Conservation (phyloP, 1,140 invertebrate species). For the Leptopilina boulardi region DNA sequence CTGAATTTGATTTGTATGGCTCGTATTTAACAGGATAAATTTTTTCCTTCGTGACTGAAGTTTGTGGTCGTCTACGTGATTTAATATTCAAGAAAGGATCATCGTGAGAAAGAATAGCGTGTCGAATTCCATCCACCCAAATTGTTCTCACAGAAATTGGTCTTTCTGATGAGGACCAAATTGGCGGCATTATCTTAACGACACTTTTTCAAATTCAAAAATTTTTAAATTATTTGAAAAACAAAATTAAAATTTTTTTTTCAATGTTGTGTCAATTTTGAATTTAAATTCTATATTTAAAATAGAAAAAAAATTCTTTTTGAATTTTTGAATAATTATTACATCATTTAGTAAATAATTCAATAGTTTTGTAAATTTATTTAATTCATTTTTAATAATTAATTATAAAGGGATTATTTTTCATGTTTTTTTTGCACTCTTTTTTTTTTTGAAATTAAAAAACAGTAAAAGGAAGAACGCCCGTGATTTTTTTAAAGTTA, state of each 20-base stretch:
- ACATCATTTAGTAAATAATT: no score
- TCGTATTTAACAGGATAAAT: conserved; percentile 50
- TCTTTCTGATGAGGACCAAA: conserved; percentile 83
- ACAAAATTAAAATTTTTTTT: no score
- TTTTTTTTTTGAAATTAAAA: not conserved
- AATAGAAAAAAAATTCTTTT: no score
- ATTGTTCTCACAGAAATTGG: conserved; percentile 83
- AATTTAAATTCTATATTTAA: no score
- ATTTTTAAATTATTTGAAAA: conserved; percentile 22
- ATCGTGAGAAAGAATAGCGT: conserved; percentile 82
- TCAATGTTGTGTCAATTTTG: no score
- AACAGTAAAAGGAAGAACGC: not conserved
- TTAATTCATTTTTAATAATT: no score
- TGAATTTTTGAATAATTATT: no score
- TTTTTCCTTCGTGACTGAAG: conserved; percentile 49
- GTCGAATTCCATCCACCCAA: conserved; percentile 83
- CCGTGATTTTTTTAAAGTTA: not conserved
- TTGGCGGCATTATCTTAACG: conserved; percentile 69
- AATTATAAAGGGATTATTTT: no score
- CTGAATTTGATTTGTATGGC: conserved; percentile 49
- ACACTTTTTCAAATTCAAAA: not conserved
- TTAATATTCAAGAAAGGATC: conserved; percentile 75
- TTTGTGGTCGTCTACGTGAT: conserved; percentile 46
- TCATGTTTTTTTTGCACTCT: no score
- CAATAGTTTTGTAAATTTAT: no score